Conservation (phyloP, 1,140 invertebrate species). For the Heliconius hermathena region DNA sequence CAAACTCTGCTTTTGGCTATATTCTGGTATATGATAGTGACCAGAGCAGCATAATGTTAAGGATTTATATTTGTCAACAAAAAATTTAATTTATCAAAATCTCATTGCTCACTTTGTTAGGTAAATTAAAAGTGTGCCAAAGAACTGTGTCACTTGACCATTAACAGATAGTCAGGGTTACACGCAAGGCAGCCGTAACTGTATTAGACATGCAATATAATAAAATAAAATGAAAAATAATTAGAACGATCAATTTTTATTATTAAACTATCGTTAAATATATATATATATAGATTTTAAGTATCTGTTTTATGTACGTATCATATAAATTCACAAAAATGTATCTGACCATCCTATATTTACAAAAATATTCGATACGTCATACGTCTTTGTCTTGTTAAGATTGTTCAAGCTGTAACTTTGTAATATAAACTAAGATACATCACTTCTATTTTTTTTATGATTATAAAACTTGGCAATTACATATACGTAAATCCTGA, state of each 20-base stretch:
- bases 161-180: conserved; percentile 64
- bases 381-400: no score
- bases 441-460: no score
- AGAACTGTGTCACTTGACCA: conserved; percentile 73
- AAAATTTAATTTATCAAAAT: background rate
- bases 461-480: no score
- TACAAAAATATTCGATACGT: no score
- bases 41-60: background rate
- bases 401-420: no score
- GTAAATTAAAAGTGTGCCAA: conserved; percentile 53
- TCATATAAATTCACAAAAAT: no score
- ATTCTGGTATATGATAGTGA: background rate
- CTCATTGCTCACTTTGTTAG: conserved; percentile 18
- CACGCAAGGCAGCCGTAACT: conserved; percentile 55
- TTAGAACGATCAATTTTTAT: conserved; percentile 23
- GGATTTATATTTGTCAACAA: background rate
- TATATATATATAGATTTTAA: no score
- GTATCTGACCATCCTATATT: no score
- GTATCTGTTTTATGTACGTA: no score
- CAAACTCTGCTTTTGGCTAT: background rate
- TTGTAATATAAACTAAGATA: no score
- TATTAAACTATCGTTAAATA: background rate
- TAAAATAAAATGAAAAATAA: conserved; percentile 22
- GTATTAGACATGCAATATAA: conserved; percentile 51
- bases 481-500: no score